Evolutionary conservation across 2,888 invertebrate genomes (phyloP).

Genomic region (Altica lythri): DNA sequence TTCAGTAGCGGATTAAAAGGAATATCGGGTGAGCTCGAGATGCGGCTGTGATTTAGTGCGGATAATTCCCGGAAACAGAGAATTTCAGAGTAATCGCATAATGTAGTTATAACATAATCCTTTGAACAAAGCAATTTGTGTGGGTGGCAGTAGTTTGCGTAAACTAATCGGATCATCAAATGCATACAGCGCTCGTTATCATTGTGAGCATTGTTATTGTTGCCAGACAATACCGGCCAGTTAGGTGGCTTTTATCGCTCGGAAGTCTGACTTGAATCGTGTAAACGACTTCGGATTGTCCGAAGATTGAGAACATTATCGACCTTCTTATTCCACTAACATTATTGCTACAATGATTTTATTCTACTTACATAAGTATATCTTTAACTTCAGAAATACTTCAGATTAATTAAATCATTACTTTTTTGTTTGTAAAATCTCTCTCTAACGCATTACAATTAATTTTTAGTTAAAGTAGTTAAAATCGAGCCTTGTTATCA

Average conservation of each 20-base stretch:
- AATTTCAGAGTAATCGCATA: slow-evolving; percentile 34
- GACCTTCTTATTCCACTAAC: too few relatives aligned
- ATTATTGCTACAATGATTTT: too few relatives aligned
- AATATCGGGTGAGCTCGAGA: slow-evolving; percentile 28
- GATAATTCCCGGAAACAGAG: slow-evolving; percentile 35
- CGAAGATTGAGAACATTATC: slow-evolving; percentile 27
- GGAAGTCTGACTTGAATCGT: slow-evolving; percentile 27
- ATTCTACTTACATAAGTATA: too few relatives aligned
- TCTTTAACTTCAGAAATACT: too few relatives aligned
- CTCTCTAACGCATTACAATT: too few relatives aligned
- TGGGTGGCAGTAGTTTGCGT: slow-evolving; percentile 41
- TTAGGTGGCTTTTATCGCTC: slow-evolving; percentile 36
- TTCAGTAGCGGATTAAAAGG: slow-evolving; percentile 20
- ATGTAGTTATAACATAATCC: slow-evolving; percentile 43
- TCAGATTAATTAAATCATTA: too few relatives aligned
- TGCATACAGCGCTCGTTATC: slow-evolving; percentile 42
- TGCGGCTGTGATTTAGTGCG: slow-evolving; percentile 27
- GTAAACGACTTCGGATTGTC: slow-evolving; percentile 22
- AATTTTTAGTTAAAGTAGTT: too few relatives aligned
- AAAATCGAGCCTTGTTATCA: too few relatives aligned
- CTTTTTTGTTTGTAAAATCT: too few relatives aligned
- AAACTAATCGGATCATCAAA: slow-evolving; percentile 42
- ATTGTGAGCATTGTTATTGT: slow-evolving; percentile 39
- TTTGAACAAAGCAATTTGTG: slow-evolving; percentile 38
- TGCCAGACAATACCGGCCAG: slow-evolving; percentile 39